Base-by-base conservation (phyloP, 2,797 vertebrate genomes). In the Chrysolophus pictus region DNA sequence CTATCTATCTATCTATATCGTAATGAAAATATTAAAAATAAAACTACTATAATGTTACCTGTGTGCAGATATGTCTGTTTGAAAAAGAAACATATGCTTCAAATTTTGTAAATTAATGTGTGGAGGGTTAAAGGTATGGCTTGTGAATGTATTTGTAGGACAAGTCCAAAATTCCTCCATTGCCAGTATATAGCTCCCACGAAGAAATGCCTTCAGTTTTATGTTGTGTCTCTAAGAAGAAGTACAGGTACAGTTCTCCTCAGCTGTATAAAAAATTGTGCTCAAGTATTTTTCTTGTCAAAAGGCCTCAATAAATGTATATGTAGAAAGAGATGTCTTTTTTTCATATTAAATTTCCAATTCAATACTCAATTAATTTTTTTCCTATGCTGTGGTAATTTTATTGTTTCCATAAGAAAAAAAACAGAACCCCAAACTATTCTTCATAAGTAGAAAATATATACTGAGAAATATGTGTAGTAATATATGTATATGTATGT, bases 351-450 rank as follows among this genome's bases (percentile, higher is more conserved):
- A 62, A 53, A 65, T 87, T 89, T 3, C 24, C 42, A 75, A 64
- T 71, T 68, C 58, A 62, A 58, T 60, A 63, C 8, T 56, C 60
- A 2, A 10, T 56, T 70, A 2, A 12, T 65, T 63, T 23, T 80
- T 42, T 8, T 46, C 18, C 76, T 77, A 41, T 41, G 18, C 12
- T 35, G 11, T 81, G 28, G 51, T 94, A 93, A 92, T 87, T 92
- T 89, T 93, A 86, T 41, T 19, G 84, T 58, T 95, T 95, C 87
- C 42, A 95, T 90, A 19, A n/a, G n/a, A n/a, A 44, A 44, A 42
- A 96, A 96, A 96, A 39, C 56, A 93, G 91, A 95, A 60, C 44
- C 29, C 60, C 17, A 89, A 77, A 94, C 86, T 76, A 85, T 41
- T 58, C 22, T 3, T 5, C 82, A 4, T 28, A 56, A 82, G 33